These are phyloP conservation scores for Crepidodera aurea DNA, from an alignment of 2,888 invertebrate genomes.

Conservation along the genomic window DNA sequence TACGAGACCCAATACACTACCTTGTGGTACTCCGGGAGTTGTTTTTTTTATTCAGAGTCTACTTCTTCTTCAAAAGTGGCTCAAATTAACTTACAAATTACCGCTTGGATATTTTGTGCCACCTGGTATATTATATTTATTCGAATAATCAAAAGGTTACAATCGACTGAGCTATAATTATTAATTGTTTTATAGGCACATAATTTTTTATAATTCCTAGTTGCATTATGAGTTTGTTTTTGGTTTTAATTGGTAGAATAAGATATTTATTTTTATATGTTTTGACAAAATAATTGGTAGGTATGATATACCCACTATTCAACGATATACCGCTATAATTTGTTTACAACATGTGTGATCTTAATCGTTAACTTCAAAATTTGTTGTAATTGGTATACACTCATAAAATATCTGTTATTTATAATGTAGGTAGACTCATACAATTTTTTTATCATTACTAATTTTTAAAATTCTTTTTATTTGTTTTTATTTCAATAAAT, in stretches of 20 bases:
- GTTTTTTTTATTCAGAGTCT: too few species aligned
- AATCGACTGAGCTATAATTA: conserved; percentile 3
- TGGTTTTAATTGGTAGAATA: conserved; percentile 10
- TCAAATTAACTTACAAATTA: too few species aligned
- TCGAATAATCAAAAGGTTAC: not conserved
- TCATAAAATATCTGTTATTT: too few species aligned
- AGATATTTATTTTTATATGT: conserved; percentile 10
- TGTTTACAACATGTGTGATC: conserved; percentile 9
- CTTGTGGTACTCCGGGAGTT: too few species aligned
- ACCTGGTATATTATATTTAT: not conserved
- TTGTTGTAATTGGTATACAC: conserved; percentile 2
- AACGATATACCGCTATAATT: conserved; percentile 10
- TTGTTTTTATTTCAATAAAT: too few species aligned
- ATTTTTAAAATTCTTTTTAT: too few species aligned
- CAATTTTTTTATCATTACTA: too few species aligned
- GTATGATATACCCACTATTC: not conserved
- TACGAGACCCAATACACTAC: too few species aligned
- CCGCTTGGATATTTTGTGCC: too few species aligned
- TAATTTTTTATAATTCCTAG: not conserved
- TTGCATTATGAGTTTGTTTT: conserved; percentile 6
- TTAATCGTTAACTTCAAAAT: conserved; percentile 7
- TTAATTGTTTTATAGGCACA: conserved; percentile 8
- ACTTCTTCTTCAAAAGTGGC: too few species aligned
- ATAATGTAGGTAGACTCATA: too few species aligned
- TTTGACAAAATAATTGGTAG: conserved; percentile 10